These are phyloP conservation scores for Ooceraea biroi DNA, from an alignment of 1,140 invertebrate species.

Conservation along the genomic window DNA sequence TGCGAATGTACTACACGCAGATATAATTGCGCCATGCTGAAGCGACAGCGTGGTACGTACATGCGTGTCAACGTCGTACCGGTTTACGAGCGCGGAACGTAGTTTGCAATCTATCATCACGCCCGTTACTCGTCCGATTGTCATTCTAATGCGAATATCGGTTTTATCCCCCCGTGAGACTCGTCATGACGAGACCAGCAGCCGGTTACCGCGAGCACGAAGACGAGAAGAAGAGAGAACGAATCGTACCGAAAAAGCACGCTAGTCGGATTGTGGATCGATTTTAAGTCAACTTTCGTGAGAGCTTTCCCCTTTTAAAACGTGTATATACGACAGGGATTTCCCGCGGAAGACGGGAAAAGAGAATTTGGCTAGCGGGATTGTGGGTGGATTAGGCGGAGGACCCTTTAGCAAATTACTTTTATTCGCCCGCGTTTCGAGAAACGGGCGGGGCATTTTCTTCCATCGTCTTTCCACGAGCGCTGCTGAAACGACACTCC, in stretches of 20 bases:
- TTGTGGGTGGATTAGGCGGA: constrained; percentile 55
- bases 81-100: constrained; percentile 25
- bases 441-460: constrained; percentile 4
- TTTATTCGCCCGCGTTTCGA: constrained; percentile 68
- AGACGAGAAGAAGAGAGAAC: neutral
- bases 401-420: constrained; percentile 74
- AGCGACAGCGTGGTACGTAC: constrained; percentile 2
- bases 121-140: constrained; percentile 6
- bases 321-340: constrained; percentile 47
- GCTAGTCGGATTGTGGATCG: constrained; percentile 50
- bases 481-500: constrained; percentile 1
- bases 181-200: neutral
- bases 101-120: constrained; percentile 44
- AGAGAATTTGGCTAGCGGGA: constrained; percentile 43
- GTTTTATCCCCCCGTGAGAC: neutral
- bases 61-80: constrained; percentile 7
- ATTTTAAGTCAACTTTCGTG: constrained; percentile 53
- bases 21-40: constrained; percentile 23
- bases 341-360: constrained; percentile 38
- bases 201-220: neutral
- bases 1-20: neutral
- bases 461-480: constrained; percentile 37
- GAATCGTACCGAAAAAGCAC: constrained; percentile 11
- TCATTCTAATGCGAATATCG: constrained; percentile 30
- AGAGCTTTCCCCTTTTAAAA: constrained; percentile 7